Percentiles rank a stretch among this genome's conserved stretches.
Evolutionary conservation across 1,140 invertebrate species (phyloP).

Genomic region (Steinernema feltiae): DNA sequence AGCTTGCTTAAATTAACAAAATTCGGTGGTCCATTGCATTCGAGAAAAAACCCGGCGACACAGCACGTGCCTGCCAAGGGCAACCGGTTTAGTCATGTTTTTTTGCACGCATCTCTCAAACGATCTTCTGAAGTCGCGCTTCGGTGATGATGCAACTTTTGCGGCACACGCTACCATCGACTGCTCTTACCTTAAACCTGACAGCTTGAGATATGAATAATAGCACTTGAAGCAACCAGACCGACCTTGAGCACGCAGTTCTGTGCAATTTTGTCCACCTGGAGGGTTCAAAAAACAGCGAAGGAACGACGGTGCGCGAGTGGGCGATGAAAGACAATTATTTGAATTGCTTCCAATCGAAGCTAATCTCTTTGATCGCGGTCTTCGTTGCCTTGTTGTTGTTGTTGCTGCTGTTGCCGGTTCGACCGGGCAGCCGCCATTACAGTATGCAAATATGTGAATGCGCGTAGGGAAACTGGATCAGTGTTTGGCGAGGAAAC

Average conservation of each 20-base stretch:
- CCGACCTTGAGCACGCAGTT: neutral
- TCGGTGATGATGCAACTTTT: neutral
- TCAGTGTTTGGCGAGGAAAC: neutral
- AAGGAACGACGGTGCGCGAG: neutral
- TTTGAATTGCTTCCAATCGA: conserved; percentile 9
- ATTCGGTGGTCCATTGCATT: neutral
- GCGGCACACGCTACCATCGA: neutral
- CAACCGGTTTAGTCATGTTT: conserved; percentile 8
- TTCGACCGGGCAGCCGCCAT: neutral
- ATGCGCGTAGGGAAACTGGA: neutral
- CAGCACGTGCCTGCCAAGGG: neutral
- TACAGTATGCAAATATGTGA: conserved; percentile 3
- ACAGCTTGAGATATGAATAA: neutral
- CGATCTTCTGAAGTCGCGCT: neutral
- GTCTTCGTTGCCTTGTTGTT: neutral
- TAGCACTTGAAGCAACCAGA: neutral
- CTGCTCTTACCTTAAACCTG: neutral
- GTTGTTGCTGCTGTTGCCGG: neutral
- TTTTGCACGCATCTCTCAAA: neutral
- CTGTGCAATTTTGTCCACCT: neutral
- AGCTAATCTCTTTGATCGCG: neutral
- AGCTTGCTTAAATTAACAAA: conserved; percentile 7
- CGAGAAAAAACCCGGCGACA: neutral
- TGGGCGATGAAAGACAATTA: neutral
- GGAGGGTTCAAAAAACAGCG: neutral